Evolutionary conservation across 2,888 invertebrate genomes (phyloP).

Genomic region (Xanthorhoe designata): DNA sequence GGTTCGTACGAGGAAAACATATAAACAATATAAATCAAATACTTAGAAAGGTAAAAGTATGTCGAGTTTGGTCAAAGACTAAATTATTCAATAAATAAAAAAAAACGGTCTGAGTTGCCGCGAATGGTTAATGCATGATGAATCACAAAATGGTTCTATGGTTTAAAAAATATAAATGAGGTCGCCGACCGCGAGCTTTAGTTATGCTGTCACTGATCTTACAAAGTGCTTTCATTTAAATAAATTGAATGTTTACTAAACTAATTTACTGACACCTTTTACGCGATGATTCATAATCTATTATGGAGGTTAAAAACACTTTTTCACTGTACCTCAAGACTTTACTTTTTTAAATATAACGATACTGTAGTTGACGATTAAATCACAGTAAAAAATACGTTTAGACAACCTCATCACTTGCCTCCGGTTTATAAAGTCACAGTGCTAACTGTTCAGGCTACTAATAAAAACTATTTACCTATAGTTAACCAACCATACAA

Average conservation of each 20-base stretch:
- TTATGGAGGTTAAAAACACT: not conserved
- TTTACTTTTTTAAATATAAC: too few relatives aligned
- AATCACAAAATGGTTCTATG: constrained; percentile 49
- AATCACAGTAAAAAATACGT: constrained; percentile 10
- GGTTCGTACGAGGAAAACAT: constrained; percentile 34
- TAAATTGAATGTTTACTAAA: constrained; percentile 42
- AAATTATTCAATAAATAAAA: constrained; percentile 47
- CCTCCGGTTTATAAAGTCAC: constrained; percentile 49
- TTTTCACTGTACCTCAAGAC: not conserved
- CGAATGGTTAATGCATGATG: constrained; percentile 51
- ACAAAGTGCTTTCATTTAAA: constrained; percentile 45
- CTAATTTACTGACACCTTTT: constrained; percentile 42
- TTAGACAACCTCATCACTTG: constrained; percentile 23
- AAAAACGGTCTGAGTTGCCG: constrained; percentile 35
- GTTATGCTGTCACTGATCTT: constrained; percentile 45
- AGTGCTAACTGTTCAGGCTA: constrained; percentile 51
- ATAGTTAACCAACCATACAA: constrained; percentile 53
- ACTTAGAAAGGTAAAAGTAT: constrained; percentile 47
- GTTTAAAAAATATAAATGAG: constrained; percentile 49
- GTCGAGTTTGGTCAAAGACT: constrained; percentile 42
- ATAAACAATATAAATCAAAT: constrained; percentile 41
- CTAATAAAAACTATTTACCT: constrained; percentile 59
- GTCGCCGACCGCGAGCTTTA: constrained; percentile 51
- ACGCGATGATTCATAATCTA: constrained; percentile 19
- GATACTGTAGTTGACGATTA: not conserved